These are phyloP conservation scores for Campoletis raptor DNA, from an alignment of 2,888 invertebrate genomes.

Conservation along the genomic window DNA sequence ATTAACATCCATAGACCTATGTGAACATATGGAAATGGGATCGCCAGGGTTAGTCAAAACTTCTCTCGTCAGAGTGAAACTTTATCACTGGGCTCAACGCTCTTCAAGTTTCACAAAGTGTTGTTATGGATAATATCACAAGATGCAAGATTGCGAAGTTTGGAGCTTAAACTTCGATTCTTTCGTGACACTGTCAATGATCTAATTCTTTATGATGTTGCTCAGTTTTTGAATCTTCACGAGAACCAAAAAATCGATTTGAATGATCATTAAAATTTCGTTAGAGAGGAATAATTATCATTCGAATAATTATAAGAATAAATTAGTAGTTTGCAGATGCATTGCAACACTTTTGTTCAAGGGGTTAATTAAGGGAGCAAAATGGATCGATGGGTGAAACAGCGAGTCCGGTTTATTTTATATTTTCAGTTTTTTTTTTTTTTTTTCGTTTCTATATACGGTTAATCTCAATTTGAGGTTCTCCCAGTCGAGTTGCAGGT, in stretches of 20 bases:
- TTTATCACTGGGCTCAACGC: conserved; percentile 33
- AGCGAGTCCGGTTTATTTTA: neutral
- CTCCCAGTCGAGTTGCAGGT: neutral
- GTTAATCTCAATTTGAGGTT: conserved; percentile 48
- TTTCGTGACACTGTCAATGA: conserved; percentile 3
- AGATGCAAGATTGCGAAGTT: conserved; percentile 17
- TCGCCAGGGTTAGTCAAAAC: conserved; percentile 15
- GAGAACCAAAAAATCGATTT: neutral
- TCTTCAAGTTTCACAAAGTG: conserved; percentile 25
- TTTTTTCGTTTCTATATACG: conserved; percentile 7
- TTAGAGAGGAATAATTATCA: neutral
- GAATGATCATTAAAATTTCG: neutral
- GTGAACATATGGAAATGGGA: neutral
- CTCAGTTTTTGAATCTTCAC: neutral
- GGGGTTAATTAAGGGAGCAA: neutral
- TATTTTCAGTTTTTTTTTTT: conserved; percentile 25
- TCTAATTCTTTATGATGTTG: neutral
- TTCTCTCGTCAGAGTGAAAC: conserved; percentile 52
- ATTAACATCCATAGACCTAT: neutral
- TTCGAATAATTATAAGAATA: neutral
- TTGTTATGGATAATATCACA: conserved; percentile 29
- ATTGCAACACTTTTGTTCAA: neutral
- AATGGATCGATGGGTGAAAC: neutral
- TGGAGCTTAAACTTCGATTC: neutral
- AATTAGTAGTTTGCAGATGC: neutral